Percentiles rank a stretch among this genome's conserved stretches.
Conservation (phyloP, 2,888 invertebrate species). For the Dryococelus australis region DNA sequence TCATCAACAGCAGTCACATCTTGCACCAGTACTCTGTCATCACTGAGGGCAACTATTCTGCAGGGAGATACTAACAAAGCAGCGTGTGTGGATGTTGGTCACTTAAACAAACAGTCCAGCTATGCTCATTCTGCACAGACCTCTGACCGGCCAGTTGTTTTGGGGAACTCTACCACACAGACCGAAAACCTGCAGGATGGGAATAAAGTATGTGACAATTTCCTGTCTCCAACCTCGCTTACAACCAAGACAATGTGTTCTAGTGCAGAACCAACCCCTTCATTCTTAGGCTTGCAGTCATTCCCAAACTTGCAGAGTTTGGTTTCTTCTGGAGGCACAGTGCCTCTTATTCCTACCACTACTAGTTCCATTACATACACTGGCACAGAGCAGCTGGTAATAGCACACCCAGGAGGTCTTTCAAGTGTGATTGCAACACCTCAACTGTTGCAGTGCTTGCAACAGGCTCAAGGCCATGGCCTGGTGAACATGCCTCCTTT, state of each 20-base stretch:
- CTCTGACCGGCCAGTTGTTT: not conserved
- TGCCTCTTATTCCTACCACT: constrained; percentile 40
- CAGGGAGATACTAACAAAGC: not conserved
- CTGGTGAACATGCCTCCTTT: constrained; percentile 42
- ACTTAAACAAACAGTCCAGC: not conserved
- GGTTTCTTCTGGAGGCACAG: constrained; percentile 36
- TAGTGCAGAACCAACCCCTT: constrained; percentile 19
- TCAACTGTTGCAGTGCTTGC: constrained; percentile 41
- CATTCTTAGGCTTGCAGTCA: constrained; percentile 39
- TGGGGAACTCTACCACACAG: constrained; percentile 4
- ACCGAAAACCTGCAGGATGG: not conserved
- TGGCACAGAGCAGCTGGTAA: constrained; percentile 42
- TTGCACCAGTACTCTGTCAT: not conserved
- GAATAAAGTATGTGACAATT: not conserved
- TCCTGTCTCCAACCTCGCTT: constrained; percentile 18
- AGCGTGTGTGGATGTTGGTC: not conserved
- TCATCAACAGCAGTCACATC: not conserved
- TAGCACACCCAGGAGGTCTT: constrained; percentile 43
- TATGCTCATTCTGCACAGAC: not conserved
- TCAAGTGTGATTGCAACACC: constrained; percentile 40
- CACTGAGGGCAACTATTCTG: not conserved
- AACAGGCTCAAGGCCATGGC: constrained; percentile 41
- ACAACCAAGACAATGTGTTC: not conserved
- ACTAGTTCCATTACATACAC: constrained; percentile 31
- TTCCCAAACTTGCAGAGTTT: constrained; percentile 40